Evolutionary conservation across 2,888 invertebrate species (phyloP).

Genomic region (Dicranocentrus wangi): DNA sequence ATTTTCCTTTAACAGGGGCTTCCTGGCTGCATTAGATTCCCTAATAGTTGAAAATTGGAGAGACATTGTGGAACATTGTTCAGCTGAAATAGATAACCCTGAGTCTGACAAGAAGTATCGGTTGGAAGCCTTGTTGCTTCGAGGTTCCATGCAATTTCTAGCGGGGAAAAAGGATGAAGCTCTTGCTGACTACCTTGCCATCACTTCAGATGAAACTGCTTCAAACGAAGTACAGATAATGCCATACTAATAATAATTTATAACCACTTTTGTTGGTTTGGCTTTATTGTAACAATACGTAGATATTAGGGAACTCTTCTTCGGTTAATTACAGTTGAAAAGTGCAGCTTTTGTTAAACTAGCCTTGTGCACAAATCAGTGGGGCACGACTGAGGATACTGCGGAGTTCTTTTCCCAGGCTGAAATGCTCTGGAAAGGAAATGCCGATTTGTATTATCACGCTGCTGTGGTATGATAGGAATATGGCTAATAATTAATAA

Average conservation of each 20-base stretch:
- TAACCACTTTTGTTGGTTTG: no score
- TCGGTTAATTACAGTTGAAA: conserved; percentile 38
- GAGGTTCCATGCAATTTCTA: conserved; percentile 67
- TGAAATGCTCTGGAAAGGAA: conserved; percentile 51
- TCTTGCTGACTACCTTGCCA: conserved; percentile 36
- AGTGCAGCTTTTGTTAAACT: conserved; percentile 59
- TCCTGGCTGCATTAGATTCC: conserved; percentile 62
- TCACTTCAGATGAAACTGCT: conserved; percentile 50
- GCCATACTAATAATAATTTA: not conserved
- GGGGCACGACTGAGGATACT: conserved; percentile 28
- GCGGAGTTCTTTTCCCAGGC: conserved; percentile 46
- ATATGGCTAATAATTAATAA: not conserved
- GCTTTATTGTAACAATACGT: no score
- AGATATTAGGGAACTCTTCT: not conserved
- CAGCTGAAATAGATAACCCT: conserved; percentile 53
- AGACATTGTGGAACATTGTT: conserved; percentile 65
- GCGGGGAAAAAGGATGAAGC: conserved; percentile 47
- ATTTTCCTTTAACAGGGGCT: conserved; percentile 53
- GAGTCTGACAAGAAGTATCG: conserved; percentile 29
- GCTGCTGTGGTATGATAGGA: conserved; percentile 53
- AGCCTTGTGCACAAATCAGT: conserved; percentile 33
- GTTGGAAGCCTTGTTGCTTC: conserved; percentile 60
- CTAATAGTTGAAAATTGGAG: conserved; percentile 62
- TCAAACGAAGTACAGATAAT: not conserved
- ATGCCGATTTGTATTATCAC: conserved; percentile 64